Evolutionary conservation across 2,113 vertebrate genomes (phyloP).

Genomic region (Suncus etruscus): DNA sequence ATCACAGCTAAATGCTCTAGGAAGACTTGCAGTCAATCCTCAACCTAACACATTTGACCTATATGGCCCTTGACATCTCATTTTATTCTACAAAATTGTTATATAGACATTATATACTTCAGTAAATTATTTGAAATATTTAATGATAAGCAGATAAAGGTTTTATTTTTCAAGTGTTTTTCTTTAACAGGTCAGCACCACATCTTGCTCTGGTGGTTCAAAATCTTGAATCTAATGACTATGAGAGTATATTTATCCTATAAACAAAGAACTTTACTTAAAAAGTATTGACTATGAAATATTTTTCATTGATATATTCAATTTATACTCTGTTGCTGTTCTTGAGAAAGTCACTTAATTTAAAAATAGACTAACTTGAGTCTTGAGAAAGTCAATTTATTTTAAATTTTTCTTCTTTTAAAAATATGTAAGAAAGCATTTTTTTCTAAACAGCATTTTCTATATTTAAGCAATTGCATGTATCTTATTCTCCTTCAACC

Average conservation of each 20-base stretch:
- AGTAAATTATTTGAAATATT: neutral
- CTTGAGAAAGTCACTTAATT: neutral
- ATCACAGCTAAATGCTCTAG: neutral
- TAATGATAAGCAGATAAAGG: neutral
- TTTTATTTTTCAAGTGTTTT: no score
- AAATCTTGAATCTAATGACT: neutral
- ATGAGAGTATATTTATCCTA: neutral
- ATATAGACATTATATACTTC: neutral
- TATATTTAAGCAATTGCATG: conserved; percentile 70
- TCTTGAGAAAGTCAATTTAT: neutral
- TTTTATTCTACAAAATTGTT: neutral
- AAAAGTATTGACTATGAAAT: neutral
- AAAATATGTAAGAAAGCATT: conserved; percentile 3
- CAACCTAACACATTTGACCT: neutral
- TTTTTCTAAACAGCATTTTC: conserved; percentile 45
- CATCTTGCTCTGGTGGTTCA: no score
- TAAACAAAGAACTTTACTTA: neutral
- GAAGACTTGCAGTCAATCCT: neutral
- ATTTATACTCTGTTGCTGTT: neutral
- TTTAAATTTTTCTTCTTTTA: neutral
- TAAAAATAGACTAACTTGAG: neutral
- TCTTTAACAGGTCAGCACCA: no score
- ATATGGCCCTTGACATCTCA: neutral
- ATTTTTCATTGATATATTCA: conserved; percentile 7
- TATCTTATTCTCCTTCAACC: conserved; percentile 54